A percentile compares a stretch with the other conserved stretches of the same genome.
Evolutionary conservation across 2,888 invertebrate species (phyloP).

Genomic region (Anthrax anthrax): DNA sequence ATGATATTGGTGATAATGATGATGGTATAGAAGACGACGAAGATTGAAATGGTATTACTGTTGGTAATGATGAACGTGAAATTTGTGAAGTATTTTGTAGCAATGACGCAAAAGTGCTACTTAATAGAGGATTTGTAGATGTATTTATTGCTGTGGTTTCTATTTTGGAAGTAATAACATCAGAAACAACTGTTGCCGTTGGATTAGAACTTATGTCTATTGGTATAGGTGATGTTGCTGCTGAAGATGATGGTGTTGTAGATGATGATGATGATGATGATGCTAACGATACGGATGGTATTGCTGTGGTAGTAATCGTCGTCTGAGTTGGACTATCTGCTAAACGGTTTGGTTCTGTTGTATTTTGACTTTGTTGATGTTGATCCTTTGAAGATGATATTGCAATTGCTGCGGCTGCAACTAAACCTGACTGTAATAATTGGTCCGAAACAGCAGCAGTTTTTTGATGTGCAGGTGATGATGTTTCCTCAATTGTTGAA

Average conservation of each 20-base stretch:
- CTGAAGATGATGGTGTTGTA: slow-evolving; percentile 8
- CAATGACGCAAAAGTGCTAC: not conserved
- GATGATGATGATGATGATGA: slow-evolving; percentile 5
- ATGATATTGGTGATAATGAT: slow-evolving; percentile 3
- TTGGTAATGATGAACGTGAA: not conserved
- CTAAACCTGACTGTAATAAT: not conserved
- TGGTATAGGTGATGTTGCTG: not conserved
- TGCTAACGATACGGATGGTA: not conserved
- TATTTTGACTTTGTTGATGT: not conserved
- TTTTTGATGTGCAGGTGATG: not conserved
- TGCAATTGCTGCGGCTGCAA: not conserved
- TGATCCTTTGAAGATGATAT: not conserved
- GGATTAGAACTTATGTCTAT: too few relatives aligned
- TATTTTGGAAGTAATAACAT: not conserved
- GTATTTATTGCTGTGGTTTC: not conserved
- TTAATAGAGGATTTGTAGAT: not conserved
- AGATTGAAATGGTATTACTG: not conserved
- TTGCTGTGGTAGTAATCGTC: not conserved
- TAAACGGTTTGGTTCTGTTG: too few relatives aligned
- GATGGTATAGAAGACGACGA: not conserved
- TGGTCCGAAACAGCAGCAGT: not conserved
- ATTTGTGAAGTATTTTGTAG: not conserved
- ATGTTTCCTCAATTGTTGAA: slow-evolving; percentile 4
- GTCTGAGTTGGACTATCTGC: not conserved
- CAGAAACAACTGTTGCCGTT: not conserved